Base-by-base conservation (phyloP, 2,888 invertebrate genomes). In the Phrixothrix hirtus region DNA sequence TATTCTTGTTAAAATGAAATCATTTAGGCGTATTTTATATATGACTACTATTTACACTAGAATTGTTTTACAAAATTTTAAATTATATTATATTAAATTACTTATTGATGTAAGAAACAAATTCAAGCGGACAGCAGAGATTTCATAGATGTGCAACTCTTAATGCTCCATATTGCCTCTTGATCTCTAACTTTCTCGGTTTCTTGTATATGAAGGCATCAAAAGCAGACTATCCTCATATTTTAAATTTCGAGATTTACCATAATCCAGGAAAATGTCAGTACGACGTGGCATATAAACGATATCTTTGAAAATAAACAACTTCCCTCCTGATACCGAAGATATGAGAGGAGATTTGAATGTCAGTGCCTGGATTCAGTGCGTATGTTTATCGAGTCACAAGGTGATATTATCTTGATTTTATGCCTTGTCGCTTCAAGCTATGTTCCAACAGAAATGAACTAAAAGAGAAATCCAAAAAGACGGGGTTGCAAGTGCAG, bases 401-500 rank as follows among this genome's bases (percentile, higher is more conserved):
- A 43, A 47, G 47, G 47, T 53, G 53, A 53, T 53, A 53, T 53
- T 53, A 53, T 53, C 53, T 43, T 47, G 53, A 53, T 53, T 53
- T 53, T 53, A 53, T 53, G 53, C 53, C 32, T 39, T 47, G 53
- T 53, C 53, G 42, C 53, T 47, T 47, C 46, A 29, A 37, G 53
- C 34, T 38, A 32, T 35, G 47, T 36, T 34, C 36, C 29, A 31
- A 53, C 47, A 42, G 46, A 36, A 46, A 43, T 42, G 53, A 43
- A 21, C 46, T 31, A 45, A 46, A 45, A n/a, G 45, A 45, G 39
- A 52, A 39, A 46, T 43, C 35, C 35, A 52, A 52, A 51, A 45
- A 52, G 52, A 46, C 52, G 46, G 47, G 29, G 42, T 13, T 47
- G 47, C 31, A 47, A 47, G 53, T 47, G 53, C 47, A 53, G 47